These are phyloP conservation scores for Pardosa pseudoannulata DNA, from an alignment of 2,888 invertebrate genomes.

Conservation along the genomic window DNA sequence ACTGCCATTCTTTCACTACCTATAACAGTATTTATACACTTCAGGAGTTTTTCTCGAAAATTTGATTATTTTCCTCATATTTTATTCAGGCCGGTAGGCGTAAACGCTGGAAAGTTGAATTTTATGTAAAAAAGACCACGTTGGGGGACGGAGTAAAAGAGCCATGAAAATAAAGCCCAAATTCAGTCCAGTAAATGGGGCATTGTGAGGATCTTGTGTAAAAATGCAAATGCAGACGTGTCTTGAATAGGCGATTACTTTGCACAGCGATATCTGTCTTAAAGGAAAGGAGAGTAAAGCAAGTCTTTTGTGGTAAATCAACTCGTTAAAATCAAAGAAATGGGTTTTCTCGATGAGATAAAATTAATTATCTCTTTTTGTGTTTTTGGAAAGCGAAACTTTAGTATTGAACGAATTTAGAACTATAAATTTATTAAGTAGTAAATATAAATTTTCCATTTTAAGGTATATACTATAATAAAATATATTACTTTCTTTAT, in stretches of 20 bases:
- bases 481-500: too few species aligned
- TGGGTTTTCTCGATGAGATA: too few species aligned
- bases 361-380: too few species aligned
- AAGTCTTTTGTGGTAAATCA: not conserved
- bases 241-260: slow-evolving; percentile 31
- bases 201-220: slow-evolving; percentile 30
- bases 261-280: slow-evolving; percentile 17
- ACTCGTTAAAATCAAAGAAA: too few species aligned
- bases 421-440: too few species aligned
- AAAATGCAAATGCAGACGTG: slow-evolving; percentile 61
- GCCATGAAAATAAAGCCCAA: slow-evolving; percentile 32
- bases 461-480: too few species aligned
- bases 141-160: not conserved
- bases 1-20: too few species aligned
- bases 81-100: slow-evolving; percentile 31
- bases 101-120: slow-evolving; percentile 37
- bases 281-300: slow-evolving; percentile 18
- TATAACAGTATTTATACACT: too few species aligned
- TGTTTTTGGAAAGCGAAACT: too few species aligned
- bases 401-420: too few species aligned
- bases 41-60: not conserved
- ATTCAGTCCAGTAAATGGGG: slow-evolving; percentile 51
- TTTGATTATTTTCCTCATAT: slow-evolving; percentile 19
- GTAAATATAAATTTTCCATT: too few species aligned
- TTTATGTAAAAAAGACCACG: slow-evolving; percentile 24